phyloP scores from a whole-genome alignment of 2,113 vertebrate species.

The Machaerirhynchus nigripectus region DNA sequence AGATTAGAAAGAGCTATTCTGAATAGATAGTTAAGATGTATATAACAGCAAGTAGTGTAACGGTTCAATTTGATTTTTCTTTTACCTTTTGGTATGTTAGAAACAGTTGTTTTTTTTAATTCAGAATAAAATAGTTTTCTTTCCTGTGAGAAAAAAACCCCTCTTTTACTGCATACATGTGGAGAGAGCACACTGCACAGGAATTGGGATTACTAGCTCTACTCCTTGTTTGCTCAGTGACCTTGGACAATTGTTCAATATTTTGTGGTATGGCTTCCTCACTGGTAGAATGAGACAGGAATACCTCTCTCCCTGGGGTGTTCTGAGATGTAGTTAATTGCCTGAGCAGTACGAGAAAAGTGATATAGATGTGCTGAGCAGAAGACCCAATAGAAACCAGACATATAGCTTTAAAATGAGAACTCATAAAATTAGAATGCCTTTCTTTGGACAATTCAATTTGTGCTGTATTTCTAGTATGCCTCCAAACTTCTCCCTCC shows the following conservation, averaged over 20 bases:
- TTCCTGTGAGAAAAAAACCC: neutral
- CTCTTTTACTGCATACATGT: neutral
- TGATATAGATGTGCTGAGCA: neutral
- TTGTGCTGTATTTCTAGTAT: neutral
- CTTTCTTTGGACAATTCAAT: neutral
- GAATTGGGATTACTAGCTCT: neutral
- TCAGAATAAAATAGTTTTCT: neutral
- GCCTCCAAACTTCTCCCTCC: neutral
- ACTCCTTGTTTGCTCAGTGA: slow-evolving; percentile 1
- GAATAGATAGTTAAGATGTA: neutral
- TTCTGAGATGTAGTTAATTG: neutral
- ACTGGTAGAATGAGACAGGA: neutral
- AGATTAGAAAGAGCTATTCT: neutral
- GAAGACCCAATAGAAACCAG: neutral
- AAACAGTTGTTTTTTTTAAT: neutral
- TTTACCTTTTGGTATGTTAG: neutral
- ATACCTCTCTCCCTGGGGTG: neutral
- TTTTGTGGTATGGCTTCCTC: neutral
- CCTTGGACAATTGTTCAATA: neutral
- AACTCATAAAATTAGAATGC: neutral
- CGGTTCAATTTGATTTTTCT: neutral
- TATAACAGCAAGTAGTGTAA: neutral
- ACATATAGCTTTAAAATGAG: neutral
- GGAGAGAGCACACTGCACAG: neutral
- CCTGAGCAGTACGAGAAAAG: neutral